Percentiles rank a stretch among this genome's conserved stretches.
These are phyloP conservation scores for Laothoe populi DNA, from an alignment of 2,888 invertebrate species.

Conservation along the genomic window DNA sequence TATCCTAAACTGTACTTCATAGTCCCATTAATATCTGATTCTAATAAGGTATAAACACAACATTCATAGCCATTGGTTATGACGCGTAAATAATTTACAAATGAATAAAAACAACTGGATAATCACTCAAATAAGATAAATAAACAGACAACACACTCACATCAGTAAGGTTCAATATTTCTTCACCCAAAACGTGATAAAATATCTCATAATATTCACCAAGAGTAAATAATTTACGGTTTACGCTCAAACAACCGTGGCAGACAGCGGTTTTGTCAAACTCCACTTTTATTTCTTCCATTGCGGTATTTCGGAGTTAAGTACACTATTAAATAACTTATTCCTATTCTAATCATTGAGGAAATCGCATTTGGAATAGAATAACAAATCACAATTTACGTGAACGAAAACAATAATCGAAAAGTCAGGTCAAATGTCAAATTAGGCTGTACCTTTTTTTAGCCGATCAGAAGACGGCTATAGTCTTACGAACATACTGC, in stretches of 20 bases:
- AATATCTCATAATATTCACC: constrained; percentile 26
- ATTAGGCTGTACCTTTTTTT: not conserved
- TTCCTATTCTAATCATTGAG: not conserved
- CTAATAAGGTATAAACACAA: too few species aligned
- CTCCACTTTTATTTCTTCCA: constrained; percentile 28
- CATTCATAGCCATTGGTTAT: too few species aligned
- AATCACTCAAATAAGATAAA: not conserved
- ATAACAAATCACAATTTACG: not conserved
- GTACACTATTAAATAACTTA: not conserved
- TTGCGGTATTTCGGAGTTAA: not conserved
- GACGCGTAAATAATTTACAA: not conserved
- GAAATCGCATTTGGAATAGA: not conserved
- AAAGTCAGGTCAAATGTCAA: constrained; percentile 6
- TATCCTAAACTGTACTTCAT: too few species aligned
- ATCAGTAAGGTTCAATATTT: not conserved
- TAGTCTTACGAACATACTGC: too few species aligned
- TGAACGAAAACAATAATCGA: not conserved
- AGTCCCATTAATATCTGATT: too few species aligned
- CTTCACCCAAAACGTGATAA: constrained; percentile 22
- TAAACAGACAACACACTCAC: constrained; percentile 9
- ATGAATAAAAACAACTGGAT: not conserved
- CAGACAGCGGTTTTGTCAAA: constrained; percentile 24
- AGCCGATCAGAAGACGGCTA: not conserved
- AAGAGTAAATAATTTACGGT: constrained; percentile 17
- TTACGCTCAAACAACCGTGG: constrained; percentile 29